Evolutionary conservation across 2,797 vertebrate genomes (phyloP), one percentile per base, ranked within the genome.

Genomic region (Pipistrellus pygmaeus): DNA sequence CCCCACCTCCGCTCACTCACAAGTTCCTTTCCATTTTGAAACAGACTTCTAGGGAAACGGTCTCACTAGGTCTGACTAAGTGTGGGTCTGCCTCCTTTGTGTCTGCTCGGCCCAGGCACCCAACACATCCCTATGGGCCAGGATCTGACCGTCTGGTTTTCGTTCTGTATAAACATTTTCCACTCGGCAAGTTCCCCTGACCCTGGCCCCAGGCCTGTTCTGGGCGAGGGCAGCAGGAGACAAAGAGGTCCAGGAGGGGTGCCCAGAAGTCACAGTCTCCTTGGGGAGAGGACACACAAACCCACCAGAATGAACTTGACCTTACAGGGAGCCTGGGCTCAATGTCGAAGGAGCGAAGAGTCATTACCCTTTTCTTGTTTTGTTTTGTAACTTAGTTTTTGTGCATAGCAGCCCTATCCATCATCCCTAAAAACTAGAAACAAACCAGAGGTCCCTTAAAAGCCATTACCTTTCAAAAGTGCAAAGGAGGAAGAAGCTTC

Each of bases 11-110:
- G 82, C 14, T 51, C 57, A 20, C n/a, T n/a, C 9, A 46, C 11
- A 88, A 83, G 72, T 53, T 46, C 57, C 66, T 57, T 72, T 38
- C 23, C 38, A 8, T 95, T 96, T 95, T 96, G 96, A 97, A 97
- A 96, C 25, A 6, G 51, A 94, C 44, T 96, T 94, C 96, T 90
- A 95, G 86, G 90, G 87, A 97, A 94, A 57, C 13, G 1, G 44
- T 82, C n/a, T 85, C n/a, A 27, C 0, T 7, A 48, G 21, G 1
- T 66, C 86, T 88, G 88, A 86, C 66, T 82, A 73, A 95, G 64
- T 11, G 2, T 35, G 0, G 0, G 27, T 48, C 73, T 93, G 21
- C 2, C 44, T 8, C 7, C 4, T 25, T 3, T 76, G 46, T 44
- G 21, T 17, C 10, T 53, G 8, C 10, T 38, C 57, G 60, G 76